Percentiles rank a stretch among this genome's conserved stretches.
phyloP scores from a whole-genome alignment of 2,113 vertebrate species.

The Pao palembangensis region DNA sequence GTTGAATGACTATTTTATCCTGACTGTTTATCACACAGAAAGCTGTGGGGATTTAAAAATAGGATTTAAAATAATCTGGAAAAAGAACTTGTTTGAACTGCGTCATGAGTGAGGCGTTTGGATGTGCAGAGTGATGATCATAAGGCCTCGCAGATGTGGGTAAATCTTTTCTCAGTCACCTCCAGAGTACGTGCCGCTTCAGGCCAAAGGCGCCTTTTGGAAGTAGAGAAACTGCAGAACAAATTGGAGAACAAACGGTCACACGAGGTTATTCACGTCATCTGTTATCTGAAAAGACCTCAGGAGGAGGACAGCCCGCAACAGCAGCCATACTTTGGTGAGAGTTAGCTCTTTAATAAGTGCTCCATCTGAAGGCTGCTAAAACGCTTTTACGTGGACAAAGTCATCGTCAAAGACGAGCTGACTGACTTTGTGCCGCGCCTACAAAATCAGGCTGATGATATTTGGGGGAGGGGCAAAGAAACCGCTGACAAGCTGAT shows the following conservation, averaged over 20 bases:
- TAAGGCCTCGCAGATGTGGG: conserved; percentile 63
- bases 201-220: conserved; percentile 62
- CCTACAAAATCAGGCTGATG: conserved; percentile 4
- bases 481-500: no score
- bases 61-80: not conserved
- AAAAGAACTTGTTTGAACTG: conserved; percentile 2
- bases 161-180: conserved; percentile 69
- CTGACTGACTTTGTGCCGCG: conserved; percentile 16
- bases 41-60: not conserved
- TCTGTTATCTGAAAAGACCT: conserved; percentile 50
- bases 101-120: conserved; percentile 23
- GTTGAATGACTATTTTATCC: not conserved
- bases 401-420: conserved; percentile 21
- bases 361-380: conserved; percentile 14
- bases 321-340: conserved; percentile 45
- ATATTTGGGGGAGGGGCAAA: no score
- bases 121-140: conserved; percentile 27
- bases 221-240: conserved; percentile 66
- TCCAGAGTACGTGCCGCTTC: conserved; percentile 25
- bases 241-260: conserved; percentile 75
- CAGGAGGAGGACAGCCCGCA: conserved; percentile 48
- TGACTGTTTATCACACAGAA: conserved; percentile 1
- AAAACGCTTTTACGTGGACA: conserved; percentile 22
- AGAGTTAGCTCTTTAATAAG: conserved; percentile 46
- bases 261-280: conserved; percentile 62